Conservation (phyloP, 2,797 vertebrate genomes). For the Liasis olivaceus region DNA sequence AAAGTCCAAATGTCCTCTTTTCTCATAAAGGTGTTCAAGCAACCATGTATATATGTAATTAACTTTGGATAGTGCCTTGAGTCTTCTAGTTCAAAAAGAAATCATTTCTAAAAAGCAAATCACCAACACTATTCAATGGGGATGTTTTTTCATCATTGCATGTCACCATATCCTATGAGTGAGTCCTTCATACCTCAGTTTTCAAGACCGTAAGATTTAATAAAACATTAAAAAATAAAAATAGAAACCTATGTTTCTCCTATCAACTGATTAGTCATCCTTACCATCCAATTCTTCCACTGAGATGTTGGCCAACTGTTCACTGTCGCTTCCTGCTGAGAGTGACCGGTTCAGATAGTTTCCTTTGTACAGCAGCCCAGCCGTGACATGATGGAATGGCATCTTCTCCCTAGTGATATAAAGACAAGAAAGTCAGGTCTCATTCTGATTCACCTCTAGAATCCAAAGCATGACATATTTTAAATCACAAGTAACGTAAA, state of each 20-base stretch:
- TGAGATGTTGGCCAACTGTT: conserved; percentile 92
- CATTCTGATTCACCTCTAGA: neutral
- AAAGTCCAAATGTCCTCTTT: neutral
- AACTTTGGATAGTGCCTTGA: neutral
- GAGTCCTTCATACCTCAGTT: neutral
- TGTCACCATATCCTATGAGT: neutral
- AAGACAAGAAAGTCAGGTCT: neutral
- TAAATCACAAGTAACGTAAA: neutral
- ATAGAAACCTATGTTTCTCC: neutral
- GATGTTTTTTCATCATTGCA: neutral
- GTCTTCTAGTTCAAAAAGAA: neutral
- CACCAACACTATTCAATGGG: neutral
- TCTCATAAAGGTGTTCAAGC: neutral
- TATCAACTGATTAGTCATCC: conserved; percentile 18
- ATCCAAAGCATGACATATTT: neutral
- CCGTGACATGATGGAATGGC: conserved; percentile 96
- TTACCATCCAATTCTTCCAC: conserved; percentile 94
- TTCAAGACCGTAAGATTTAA: neutral
- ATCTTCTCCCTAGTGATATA: conserved; percentile 87
- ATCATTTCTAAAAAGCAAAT: neutral
- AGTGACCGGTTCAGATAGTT: conserved; percentile 93
- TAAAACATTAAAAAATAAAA: neutral
- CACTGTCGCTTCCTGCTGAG: conserved; percentile 87
- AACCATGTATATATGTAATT: neutral
- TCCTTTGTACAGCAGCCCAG: conserved; percentile 93